These are phyloP conservation scores for Odontamblyopus rebecca DNA, from an alignment of 2,797 vertebrate genomes.

Conservation along the genomic window DNA sequence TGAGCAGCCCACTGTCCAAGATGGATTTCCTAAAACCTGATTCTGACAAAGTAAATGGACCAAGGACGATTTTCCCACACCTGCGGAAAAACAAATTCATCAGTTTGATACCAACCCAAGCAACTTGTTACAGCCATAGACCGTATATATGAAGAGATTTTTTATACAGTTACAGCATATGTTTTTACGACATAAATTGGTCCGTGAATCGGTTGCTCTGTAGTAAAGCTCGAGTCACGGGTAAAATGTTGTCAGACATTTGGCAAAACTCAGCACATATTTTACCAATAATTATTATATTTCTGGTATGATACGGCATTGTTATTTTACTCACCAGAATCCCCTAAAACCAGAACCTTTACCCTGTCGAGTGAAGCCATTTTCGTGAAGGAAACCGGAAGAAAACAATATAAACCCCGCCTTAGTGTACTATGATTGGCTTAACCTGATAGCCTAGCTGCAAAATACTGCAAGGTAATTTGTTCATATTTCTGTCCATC, in stretches of 20 bases:
- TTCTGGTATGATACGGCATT: neutral
- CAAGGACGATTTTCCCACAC: conserved; percentile 95
- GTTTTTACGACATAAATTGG: neutral
- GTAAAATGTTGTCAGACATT: neutral
- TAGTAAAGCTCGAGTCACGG: too few species aligned
- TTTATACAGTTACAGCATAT: neutral
- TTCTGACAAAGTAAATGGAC: conserved; percentile 96
- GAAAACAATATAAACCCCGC: conserved; percentile 25
- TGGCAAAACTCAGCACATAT: neutral
- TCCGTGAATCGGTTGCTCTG: too few species aligned
- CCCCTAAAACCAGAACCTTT: conserved; percentile 94
- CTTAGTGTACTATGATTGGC: conserved; percentile 36
- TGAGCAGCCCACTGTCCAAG: conserved; percentile 98
- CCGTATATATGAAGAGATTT: too few species aligned
- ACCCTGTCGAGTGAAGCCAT: conserved; percentile 93
- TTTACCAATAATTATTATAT: neutral
- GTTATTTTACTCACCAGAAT: conserved; percentile 83
- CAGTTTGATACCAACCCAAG: neutral
- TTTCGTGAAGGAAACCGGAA: conserved; percentile 50
- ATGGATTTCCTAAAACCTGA: conserved; percentile 95
- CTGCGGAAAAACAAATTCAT: conserved; percentile 62
- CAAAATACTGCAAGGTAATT: neutral
- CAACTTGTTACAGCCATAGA: too few species aligned
- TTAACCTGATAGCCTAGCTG: accelerated
- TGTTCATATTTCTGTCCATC: conserved; percentile 2